Conservation (phyloP, 2,888 invertebrate genomes). For the Leptopterna dolabrata region DNA sequence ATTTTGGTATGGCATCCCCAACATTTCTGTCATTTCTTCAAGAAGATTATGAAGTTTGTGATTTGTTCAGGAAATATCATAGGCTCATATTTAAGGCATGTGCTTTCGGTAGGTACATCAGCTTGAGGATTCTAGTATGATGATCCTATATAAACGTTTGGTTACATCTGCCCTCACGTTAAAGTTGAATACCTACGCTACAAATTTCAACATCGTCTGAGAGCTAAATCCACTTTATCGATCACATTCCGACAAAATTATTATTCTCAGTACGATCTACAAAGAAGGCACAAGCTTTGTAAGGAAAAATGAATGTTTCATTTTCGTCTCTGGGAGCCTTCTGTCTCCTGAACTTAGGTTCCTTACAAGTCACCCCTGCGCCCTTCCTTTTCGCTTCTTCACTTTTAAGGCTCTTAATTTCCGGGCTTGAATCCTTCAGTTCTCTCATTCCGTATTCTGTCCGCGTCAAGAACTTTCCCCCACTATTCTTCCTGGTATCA, state of each 20-base stretch:
- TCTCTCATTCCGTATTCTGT: slow-evolving; percentile 45
- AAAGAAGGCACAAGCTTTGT: neutral
- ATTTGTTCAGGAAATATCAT: too few species aligned
- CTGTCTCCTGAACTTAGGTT: neutral
- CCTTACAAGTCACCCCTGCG: neutral
- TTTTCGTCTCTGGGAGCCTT: neutral
- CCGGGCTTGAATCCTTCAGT: slow-evolving; percentile 41
- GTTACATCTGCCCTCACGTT: too few species aligned
- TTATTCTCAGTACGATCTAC: neutral
- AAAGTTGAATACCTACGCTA: too few species aligned
- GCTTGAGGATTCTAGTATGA: too few species aligned
- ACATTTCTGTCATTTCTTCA: too few species aligned
- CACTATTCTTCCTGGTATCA: slow-evolving; percentile 23
- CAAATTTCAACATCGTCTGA: neutral
- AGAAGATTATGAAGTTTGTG: too few species aligned
- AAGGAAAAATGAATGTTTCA: neutral
- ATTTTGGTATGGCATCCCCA: too few species aligned
- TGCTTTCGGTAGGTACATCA: too few species aligned
- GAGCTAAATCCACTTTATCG: neutral
- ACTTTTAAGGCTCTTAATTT: slow-evolving; percentile 53
- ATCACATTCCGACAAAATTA: neutral
- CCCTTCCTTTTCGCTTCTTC: slow-evolving; percentile 13
- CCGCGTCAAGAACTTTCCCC: slow-evolving; percentile 32
- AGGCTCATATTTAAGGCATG: too few species aligned
- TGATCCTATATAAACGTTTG: too few species aligned